Conservation (phyloP, 2,113 vertebrate genomes). For the Chionodraco myersi region DNA sequence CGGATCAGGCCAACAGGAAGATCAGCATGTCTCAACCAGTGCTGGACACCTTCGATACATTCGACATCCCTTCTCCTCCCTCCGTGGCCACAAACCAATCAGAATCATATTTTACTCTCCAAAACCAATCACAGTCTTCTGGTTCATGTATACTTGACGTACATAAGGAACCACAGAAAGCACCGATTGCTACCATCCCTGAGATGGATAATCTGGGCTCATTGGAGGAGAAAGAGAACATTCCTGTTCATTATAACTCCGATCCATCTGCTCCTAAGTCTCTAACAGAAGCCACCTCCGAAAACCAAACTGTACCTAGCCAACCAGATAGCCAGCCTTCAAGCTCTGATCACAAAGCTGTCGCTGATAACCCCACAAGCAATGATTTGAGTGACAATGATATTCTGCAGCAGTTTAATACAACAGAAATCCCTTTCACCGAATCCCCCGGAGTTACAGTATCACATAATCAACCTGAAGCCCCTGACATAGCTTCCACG, state of each 20-base stretch:
- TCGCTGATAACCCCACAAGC: not conserved
- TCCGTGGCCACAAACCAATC: conserved; percentile 26
- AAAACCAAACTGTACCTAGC: not conserved
- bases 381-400: not conserved
- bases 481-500: not conserved
- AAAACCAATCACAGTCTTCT: not conserved
- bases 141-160: rapidly evolving
- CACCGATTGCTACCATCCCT: conserved; percentile 52
- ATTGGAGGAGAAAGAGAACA: not conserved
- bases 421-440: not conserved
- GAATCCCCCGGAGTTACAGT: not conserved
- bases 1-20: conserved; percentile 1
- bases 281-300: not conserved
- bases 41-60: conserved; percentile 43
- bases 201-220: conserved; percentile 35
- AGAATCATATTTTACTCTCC: not conserved
- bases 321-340: not conserved
- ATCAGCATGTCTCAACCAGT: conserved; percentile 70
- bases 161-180: not conserved
- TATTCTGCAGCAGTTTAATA: not conserved
- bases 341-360: not conserved
- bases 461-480: conserved; percentile 15
- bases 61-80: conserved; percentile 70
- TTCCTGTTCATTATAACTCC: not conserved
- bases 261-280: not conserved